Base-by-base conservation (phyloP, 2,888 invertebrate species). In the Cataglyphis rosenhaueri region DNA sequence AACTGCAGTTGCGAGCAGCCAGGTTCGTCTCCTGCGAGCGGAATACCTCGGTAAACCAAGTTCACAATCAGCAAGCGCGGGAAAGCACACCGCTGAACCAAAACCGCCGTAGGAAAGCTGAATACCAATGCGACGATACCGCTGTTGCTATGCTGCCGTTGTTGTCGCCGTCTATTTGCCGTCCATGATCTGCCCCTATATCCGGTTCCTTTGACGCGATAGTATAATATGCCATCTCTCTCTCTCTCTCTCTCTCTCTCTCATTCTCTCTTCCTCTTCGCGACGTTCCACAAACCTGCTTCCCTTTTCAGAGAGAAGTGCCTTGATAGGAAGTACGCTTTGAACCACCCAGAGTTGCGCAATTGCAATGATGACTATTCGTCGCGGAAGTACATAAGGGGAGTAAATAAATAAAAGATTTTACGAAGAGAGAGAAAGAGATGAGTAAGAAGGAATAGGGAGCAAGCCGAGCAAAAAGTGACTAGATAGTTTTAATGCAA, bases 21-120 rank as follows among this genome's bases (percentile, higher is more conserved):
- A 10, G 35, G 78, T 79, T 76, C 79, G 81, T 48, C 68, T 81
- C 78, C 68, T 66, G 85, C 83, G 83, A 79, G 62, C 75, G 79
- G 66, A 84, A 89, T 89, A 86, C 86, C 88, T 88, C 84, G 89
- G 89, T 86, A 88, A 89, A 87, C 86, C 88, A 73, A 81, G 66
- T 85, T 87, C 83, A 84, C 89, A 88, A 87, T 88, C 88, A 84
- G 62, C 81, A 64, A 64, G 71, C 84, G 79, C 76, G 76, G 66
- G 38, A 81, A 88, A 88, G 87, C 86, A 87, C 85, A n/a, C 66
- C 76, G 76, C 82, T 87, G 65, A 70, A 78, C 84, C 84, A 84
- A 89, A 88, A 85, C 86, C 88, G 78, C 83, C 71, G 61, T 85
- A 59, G 85, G 89, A 86, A 87, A 89, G 84, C 89, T 84, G 86